phyloP scores from a whole-genome alignment of 2,113 vertebrate species.

The Zeus faber region DNA sequence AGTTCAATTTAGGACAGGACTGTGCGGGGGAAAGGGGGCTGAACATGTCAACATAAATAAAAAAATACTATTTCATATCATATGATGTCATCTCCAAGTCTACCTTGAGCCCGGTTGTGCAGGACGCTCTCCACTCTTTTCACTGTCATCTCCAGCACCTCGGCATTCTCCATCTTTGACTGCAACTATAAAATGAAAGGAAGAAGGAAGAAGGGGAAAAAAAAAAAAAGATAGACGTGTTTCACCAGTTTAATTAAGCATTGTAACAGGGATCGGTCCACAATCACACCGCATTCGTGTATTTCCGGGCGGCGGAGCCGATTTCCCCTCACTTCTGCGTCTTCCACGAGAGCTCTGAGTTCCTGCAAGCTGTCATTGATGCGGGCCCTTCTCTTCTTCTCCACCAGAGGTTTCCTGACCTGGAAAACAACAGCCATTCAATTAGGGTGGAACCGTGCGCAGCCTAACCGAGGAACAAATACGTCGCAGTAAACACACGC shows the following conservation, averaged over 20 bases:
- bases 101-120: slow-evolving; percentile 80
- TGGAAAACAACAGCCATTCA: slow-evolving; percentile 32
- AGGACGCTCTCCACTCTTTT: slow-evolving; percentile 83
- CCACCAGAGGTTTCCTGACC: slow-evolving; percentile 89
- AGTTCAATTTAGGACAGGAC: too few relatives aligned
- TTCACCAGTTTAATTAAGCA: background rate
- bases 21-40: too few relatives aligned
- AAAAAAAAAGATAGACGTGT: background rate
- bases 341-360: slow-evolving; percentile 79
- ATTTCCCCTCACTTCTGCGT: slow-evolving; percentile 77
- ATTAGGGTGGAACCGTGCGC: background rate
- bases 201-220: background rate
- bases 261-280: too few relatives aligned
- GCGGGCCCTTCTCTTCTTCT: slow-evolving; percentile 88
- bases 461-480: background rate
- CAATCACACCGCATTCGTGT: too few relatives aligned
- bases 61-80: too few relatives aligned
- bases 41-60: too few relatives aligned
- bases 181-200: slow-evolving; percentile 70
- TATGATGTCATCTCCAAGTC: too few relatives aligned
- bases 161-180: slow-evolving; percentile 90
- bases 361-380: slow-evolving; percentile 92
- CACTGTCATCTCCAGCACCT: slow-evolving; percentile 90
- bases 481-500: background rate
- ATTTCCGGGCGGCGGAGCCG: too few relatives aligned